Percentiles rank a stretch among this genome's conserved stretches.
These are phyloP conservation scores for Takifugu bimaculatus DNA, from an alignment of 2,113 vertebrate species.

Conservation along the genomic window DNA sequence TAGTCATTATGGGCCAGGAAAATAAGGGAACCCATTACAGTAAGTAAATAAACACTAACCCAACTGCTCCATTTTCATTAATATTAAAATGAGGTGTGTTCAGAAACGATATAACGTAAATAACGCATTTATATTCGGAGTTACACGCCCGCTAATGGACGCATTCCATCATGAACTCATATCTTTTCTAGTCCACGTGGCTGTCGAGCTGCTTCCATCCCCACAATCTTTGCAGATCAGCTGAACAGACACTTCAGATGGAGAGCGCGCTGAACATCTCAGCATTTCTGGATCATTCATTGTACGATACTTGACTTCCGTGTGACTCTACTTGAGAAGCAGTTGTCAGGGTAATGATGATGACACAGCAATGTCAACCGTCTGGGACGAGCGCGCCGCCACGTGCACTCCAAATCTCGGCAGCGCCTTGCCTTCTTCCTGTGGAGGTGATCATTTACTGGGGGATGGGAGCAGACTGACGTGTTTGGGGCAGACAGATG, in stretches of 20 bases:
- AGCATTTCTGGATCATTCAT: constrained; percentile 36
- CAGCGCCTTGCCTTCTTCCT: constrained; percentile 15
- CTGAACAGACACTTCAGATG: constrained; percentile 8
- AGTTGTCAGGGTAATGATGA: constrained; percentile 54
- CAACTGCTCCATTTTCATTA: too few species aligned
- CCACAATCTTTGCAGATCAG: not conserved
- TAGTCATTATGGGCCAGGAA: too few species aligned
- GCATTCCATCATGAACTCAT: not conserved
- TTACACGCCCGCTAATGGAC: not conserved
- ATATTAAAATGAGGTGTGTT: too few species aligned
- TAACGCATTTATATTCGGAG: too few species aligned
- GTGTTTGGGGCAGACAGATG: constrained; percentile 54
- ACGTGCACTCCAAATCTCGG: constrained; percentile 31
- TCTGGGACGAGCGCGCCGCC: constrained; percentile 28
- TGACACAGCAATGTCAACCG: constrained; percentile 52
- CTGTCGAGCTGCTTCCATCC: not conserved
- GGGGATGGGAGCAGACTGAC: constrained; percentile 22
- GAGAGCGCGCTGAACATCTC: constrained; percentile 9
- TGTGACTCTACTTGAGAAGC: constrained; percentile 21
- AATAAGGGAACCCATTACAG: too few species aligned
- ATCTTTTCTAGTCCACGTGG: not conserved
- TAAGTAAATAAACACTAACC: too few species aligned
- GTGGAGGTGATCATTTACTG: constrained; percentile 48
- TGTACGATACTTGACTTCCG: constrained; percentile 33
- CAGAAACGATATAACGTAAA: too few species aligned